These are phyloP conservation scores for Coenobita brevimanus DNA, from an alignment of 1,140 invertebrate species.

Conservation along the genomic window DNA sequence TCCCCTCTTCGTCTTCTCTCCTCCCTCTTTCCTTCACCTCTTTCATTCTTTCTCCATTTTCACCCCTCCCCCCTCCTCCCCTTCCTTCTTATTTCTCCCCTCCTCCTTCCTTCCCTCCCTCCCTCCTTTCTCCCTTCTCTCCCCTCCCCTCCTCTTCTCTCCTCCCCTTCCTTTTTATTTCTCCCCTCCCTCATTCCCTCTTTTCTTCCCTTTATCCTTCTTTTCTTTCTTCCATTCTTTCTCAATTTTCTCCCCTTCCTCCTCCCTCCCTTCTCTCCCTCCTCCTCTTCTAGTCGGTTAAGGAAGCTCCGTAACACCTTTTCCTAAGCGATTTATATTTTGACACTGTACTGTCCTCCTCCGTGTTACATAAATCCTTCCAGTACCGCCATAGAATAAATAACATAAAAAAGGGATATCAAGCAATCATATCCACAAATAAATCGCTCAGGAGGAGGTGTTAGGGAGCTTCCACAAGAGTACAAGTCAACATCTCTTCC, in stretches of 20 bases:
- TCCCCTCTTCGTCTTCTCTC: not conserved
- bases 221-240: not conserved
- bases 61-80: not conserved
- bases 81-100: not conserved
- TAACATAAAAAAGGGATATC: too few species aligned
- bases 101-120: not conserved
- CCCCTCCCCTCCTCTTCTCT: too few species aligned
- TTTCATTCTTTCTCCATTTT: not conserved
- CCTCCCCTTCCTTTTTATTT: not conserved
- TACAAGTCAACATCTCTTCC: too few species aligned
- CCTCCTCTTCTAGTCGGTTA: not conserved
- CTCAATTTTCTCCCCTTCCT: not conserved
- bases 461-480: too few species aligned
- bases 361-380: too few species aligned
- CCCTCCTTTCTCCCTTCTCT: not conserved
- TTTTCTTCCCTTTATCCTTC: too few species aligned
- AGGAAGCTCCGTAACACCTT: too few species aligned
- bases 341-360: not conserved
- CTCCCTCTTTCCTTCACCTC: not conserved
- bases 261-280: slow-evolving; percentile 1
- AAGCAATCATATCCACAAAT: too few species aligned
- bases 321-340: too few species aligned
- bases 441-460: too few species aligned
- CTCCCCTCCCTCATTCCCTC: not conserved
- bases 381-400: too few species aligned